phyloP scores from a whole-genome alignment of 2,888 invertebrate species.

The Sarcophaga rosellei region DNA sequence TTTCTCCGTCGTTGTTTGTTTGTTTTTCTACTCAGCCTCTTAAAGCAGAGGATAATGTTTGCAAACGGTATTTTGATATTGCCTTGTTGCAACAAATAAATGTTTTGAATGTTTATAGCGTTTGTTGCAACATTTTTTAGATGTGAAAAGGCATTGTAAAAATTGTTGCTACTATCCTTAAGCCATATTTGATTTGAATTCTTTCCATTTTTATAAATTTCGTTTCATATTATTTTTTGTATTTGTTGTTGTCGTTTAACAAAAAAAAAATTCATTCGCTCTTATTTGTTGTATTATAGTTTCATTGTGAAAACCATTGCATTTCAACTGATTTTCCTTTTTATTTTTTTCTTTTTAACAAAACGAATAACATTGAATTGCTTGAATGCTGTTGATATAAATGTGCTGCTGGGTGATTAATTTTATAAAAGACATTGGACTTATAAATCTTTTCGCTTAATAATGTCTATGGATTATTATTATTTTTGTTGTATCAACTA shows the following conservation, averaged over 20 bases:
- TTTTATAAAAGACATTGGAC: constrained; percentile 19
- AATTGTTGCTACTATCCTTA: constrained; percentile 54
- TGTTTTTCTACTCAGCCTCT: not conserved
- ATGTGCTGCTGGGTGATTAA: constrained; percentile 40
- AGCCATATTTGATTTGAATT: constrained; percentile 63
- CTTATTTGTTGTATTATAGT: constrained; percentile 8
- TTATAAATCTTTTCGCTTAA: constrained; percentile 6
- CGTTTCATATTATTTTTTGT: not conserved
- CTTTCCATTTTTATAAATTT: not conserved
- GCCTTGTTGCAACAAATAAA: constrained; percentile 57
- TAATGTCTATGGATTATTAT: constrained; percentile 1
- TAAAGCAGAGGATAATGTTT: constrained; percentile 20
- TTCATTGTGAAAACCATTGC: constrained; percentile 1
- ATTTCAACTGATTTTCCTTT: not conserved
- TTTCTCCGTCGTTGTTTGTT: constrained; percentile 15
- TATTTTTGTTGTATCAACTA: not conserved
- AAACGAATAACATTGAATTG: constrained; percentile 25
- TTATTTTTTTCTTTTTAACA: not conserved
- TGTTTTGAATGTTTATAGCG: constrained; percentile 48
- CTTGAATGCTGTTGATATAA: constrained; percentile 22
- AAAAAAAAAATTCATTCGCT: not conserved
- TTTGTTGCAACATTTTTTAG: constrained; percentile 33
- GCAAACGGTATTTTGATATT: constrained; percentile 60
- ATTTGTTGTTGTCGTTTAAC: not conserved
- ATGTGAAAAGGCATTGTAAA: constrained; percentile 37